phyloP scores from a whole-genome alignment of 2,888 invertebrate genomes.

The Eurytoma adleriae region DNA sequence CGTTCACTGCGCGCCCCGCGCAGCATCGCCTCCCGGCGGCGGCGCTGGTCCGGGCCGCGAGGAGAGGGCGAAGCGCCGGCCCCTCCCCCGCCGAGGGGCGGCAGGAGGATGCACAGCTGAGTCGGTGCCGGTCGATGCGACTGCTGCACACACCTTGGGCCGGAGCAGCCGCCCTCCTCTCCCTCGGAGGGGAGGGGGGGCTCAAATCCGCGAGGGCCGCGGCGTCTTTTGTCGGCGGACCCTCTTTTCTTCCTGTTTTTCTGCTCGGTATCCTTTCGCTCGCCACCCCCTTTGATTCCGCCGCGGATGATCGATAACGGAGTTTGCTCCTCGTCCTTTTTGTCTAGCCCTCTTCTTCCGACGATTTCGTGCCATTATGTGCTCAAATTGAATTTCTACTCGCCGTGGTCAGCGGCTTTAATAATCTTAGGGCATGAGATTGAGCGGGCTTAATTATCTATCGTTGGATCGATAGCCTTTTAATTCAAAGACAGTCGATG shows the following conservation, averaged over 20 bases:
- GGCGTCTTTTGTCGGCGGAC: too few species aligned
- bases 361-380: constrained; percentile 54
- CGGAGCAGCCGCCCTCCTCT: not conserved
- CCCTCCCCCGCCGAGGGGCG: constrained; percentile 24
- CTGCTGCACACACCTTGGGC: not conserved
- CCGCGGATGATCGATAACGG: not conserved
- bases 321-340: not conserved
- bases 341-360: constrained; percentile 2
- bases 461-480: too few species aligned
- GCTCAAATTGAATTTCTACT: constrained; percentile 15
- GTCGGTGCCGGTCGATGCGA: constrained; percentile 70
- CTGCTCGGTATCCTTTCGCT: not conserved
- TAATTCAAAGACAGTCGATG: too few species aligned
- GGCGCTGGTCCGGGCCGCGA: constrained; percentile 7
- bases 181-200: too few species aligned
- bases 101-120: constrained; percentile 70
- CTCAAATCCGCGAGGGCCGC: too few species aligned
- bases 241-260: too few species aligned
- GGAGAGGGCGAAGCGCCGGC: constrained; percentile 72
- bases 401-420: not conserved
- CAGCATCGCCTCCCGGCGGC: constrained; percentile 59
- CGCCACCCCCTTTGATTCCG: not conserved
- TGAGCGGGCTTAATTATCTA: too few species aligned
- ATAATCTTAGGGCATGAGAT: not conserved
- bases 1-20: constrained; percentile 73